phyloP scores from a whole-genome alignment of 2,113 vertebrate genomes.

The Tamias sibiricus region DNA sequence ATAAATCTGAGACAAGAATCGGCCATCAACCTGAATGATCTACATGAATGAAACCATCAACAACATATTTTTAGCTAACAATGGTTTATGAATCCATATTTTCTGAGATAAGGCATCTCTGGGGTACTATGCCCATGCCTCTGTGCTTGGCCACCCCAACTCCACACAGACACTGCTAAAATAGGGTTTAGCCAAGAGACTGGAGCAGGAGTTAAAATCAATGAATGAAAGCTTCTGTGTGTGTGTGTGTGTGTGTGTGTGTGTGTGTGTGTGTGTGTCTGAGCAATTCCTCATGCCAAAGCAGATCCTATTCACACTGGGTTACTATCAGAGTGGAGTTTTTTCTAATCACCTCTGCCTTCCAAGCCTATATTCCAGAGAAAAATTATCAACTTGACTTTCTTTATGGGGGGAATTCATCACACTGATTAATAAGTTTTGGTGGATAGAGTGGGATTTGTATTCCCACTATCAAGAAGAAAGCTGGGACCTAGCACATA shows the following conservation, averaged over 20 bases:
- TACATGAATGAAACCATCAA: background rate
- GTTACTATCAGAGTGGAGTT: background rate
- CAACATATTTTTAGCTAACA: background rate
- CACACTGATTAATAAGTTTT: background rate
- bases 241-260: background rate
- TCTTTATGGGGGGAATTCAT: background rate
- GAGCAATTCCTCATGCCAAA: background rate
- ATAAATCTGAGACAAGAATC: conserved; percentile 12
- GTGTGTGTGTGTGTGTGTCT: background rate
- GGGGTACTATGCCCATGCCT: background rate
- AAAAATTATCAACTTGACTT: background rate
- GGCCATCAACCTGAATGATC: background rate
- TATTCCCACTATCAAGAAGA: background rate
- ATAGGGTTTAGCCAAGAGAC: background rate
- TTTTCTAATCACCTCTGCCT: background rate
- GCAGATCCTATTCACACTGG: background rate
- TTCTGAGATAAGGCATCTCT: background rate
- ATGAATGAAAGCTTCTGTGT: background rate
- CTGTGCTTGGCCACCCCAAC: background rate
- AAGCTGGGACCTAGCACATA: background rate
- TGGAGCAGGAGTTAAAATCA: background rate
- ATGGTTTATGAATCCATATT: background rate
- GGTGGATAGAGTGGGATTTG: background rate
- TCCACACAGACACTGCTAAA: background rate
- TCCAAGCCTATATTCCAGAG: background rate